Conservation (phyloP, 2,888 invertebrate species). For the Pollenia labialis region DNA sequence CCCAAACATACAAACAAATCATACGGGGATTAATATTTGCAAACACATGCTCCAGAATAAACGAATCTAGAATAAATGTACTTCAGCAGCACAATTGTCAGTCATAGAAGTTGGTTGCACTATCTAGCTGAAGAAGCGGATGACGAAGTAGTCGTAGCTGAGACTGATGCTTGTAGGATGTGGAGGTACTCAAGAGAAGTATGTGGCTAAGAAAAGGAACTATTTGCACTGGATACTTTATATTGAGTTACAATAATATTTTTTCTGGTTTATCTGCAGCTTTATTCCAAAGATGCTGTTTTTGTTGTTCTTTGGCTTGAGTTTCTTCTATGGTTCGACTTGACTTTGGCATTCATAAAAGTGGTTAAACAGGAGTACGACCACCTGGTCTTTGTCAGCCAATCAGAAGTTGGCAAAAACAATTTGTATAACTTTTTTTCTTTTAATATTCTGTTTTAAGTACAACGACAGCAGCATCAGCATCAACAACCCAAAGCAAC, state of each 20-base stretch:
- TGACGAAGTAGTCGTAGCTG: constrained; percentile 28
- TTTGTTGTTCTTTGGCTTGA: constrained; percentile 5
- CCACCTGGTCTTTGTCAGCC: constrained; percentile 72
- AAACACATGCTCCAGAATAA: constrained; percentile 6
- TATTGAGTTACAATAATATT: constrained; percentile 49
- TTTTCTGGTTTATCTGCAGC: constrained; percentile 49
- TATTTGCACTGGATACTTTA: constrained; percentile 20
- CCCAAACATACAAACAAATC: not conserved
- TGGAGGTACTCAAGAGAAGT: constrained; percentile 4
- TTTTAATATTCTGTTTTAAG: constrained; percentile 33
- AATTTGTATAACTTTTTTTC: constrained; percentile 64
- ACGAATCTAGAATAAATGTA: constrained; percentile 2
- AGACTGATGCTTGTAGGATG: constrained; percentile 45
- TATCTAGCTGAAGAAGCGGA: not conserved
- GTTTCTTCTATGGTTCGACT: constrained; percentile 44
- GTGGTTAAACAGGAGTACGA: constrained; percentile 73
- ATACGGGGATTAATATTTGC: too few relatives aligned
- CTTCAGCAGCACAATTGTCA: constrained; percentile 20
- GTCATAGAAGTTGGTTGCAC: not conserved
- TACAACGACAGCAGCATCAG: constrained; percentile 38
- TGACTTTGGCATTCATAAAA: constrained; percentile 70
- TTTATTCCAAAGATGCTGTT: constrained; percentile 65
- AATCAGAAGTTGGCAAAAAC: constrained; percentile 73
- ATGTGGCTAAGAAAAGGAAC: not conserved
- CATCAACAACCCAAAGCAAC: constrained; percentile 8